Evolutionary conservation across 2,888 invertebrate species (phyloP), one percentile per base, ranked within the genome.

Genomic region (Xylocampa areola): DNA sequence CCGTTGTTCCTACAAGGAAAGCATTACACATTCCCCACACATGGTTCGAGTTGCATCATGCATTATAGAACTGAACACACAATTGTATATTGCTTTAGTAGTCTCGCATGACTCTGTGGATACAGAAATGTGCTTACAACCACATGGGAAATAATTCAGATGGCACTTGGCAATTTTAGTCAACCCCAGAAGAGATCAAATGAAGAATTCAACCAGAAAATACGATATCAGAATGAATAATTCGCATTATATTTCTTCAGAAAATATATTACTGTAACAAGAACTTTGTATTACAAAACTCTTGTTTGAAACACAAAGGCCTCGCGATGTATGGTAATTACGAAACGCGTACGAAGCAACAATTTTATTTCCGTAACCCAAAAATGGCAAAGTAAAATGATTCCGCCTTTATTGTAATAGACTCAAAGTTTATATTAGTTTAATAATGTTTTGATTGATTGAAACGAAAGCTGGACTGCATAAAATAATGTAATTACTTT

Each of bases 281-380:
- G 76, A 79, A 76, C 75, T 71, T 50, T 60, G 73, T 71, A n/a
- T n/a, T n/a, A 65, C 45, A 49, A 62, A 71, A 80, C 72, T 79
- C 69, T 64, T 68, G 76, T 76, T 80, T 58, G 73, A 17, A 51
- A 17, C 77, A 79, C 79, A 83, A 83, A 83, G 77, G 76, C 61
- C 59, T 48, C 47, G 48, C 61, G 68, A 83, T 78, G 65, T 81
- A 79, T 80, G 77, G 72, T 85, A 85, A 86, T 86, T 83, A 81
- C 66, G 43, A 29, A 68, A 73, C 40, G 53, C 62, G 37, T 53
- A 61, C 63, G 30, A 39, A 14, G 21, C 8, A 10, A 36, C 43
- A 60, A 54, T 13, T 44, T 59, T 49, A 40, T 21, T 23, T 44
- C 21, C 25, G 1, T 16, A 36, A 14, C 10, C 37, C n/a, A 35